Percentiles rank a stretch among this genome's conserved stretches.
These are phyloP conservation scores for Fragum fragum DNA, from an alignment of 2,888 invertebrate genomes.

Conservation along the genomic window DNA sequence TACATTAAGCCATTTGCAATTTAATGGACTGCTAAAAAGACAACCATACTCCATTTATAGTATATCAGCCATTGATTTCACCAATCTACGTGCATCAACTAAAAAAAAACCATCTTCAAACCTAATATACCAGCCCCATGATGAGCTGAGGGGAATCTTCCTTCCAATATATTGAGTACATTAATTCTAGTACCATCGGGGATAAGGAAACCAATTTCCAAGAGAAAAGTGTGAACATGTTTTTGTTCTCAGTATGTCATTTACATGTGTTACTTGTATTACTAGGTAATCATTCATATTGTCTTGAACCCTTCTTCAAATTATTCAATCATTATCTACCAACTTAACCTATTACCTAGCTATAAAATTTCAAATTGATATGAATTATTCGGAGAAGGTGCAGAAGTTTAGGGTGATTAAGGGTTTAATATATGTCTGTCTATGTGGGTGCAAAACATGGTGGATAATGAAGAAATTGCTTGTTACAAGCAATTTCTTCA, in stretches of 20 bases:
- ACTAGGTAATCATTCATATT: slow-evolving; percentile 6
- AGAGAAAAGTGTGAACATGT: not conserved
- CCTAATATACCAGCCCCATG: not conserved
- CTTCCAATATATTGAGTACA: not conserved
- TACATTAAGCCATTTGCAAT: too few species aligned
- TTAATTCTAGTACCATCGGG: not conserved
- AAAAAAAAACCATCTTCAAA: not conserved
- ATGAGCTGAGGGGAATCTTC: not conserved
- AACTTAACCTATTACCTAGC: too few species aligned
- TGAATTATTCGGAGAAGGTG: too few species aligned
- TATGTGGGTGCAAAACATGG: too few species aligned
- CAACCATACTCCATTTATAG: too few species aligned
- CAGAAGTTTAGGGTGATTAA: too few species aligned
- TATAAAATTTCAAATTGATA: too few species aligned
- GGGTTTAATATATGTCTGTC: too few species aligned
- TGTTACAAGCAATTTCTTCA: too few species aligned
- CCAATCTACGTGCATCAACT: not conserved
- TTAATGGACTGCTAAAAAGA: too few species aligned
- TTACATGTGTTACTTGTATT: slow-evolving; percentile 23
- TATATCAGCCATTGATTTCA: not conserved
- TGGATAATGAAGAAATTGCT: too few species aligned
- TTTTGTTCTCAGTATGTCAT: slow-evolving; percentile 24
- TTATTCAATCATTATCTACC: not conserved
- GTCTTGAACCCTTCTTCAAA: not conserved
- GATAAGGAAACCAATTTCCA: not conserved